Base-by-base conservation (phyloP, 2,888 invertebrate species). In the Alsophila aescularia region DNA sequence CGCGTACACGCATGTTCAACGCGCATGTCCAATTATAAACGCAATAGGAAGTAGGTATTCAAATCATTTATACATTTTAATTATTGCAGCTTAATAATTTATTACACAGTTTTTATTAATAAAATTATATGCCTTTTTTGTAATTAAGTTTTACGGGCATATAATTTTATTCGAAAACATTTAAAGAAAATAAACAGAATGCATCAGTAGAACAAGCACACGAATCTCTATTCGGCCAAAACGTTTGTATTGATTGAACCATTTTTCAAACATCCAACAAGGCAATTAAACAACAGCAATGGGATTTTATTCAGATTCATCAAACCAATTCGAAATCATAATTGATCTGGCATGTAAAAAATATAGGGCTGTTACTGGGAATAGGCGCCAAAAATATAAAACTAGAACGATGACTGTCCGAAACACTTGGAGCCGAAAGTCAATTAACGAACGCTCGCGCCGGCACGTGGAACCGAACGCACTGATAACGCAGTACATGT, bases 221-320 rank as follows among this genome's bases (percentile, higher is more conserved):
- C 14, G 31, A 12, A 31, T 21, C 16, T 41, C 44, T 51, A 51
- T 55, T 45, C 21, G n/a, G 8, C 18, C 16, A 21, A 48, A 44
- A 48, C 52, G 34, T 47, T 58, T 55, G 57, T 81, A 81, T 81
- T 78, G 83, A 85, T 81, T 83, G 79, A 81, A 84, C 83, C 83
- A 85, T 87, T 84, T 87, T 85, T 87, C 82, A 85, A 87, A 84
- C 81, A 75, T 71, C 78, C 85, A 87, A 87, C 88, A 73, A 88
- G 86, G 73, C 89, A 88, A 89, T 90, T 89, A 89, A 89, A 82
- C 86, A 88, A 87, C 75, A 80, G 84, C 88, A 87, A 88, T 89
- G 85, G 88, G 84, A 88, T 87, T 88, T 87, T 88, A 89, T 90
- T 90, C 87, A 88, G 86, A 87, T 90, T 86, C 90, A 89, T 90